Evolutionary conservation across 2,888 invertebrate genomes (phyloP), one percentile per base, ranked within the genome.

Genomic region (Schizaphis graminum): DNA sequence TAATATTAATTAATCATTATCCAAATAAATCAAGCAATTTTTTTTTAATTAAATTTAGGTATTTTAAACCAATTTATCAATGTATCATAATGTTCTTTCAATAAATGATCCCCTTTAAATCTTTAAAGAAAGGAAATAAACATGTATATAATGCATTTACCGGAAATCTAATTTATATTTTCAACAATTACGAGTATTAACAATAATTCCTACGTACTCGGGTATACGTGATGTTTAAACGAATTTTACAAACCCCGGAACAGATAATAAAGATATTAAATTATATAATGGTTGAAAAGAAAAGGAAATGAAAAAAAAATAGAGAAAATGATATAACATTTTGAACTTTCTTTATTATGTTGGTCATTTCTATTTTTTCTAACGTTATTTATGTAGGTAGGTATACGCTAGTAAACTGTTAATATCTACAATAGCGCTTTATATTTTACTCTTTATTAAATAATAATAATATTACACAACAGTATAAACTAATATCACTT

Each of bases 141-240:
- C 11, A 86, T 47, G 35, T 35, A 47, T 86, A 28, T 86, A 86
- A 86, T 86, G 44, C 28, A 44, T 77, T 67, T 24, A 86, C 7
- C 44, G 26, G 7, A 35, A 87, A 87, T 87, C 35, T 44, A 92
- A 92, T 92, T 61, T 87, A 92, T 61, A 26, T 49, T 86, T 92
- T 49, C 47, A 35, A 41, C 61, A 61, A 41, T 87, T 87, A 92
- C 49, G 24, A 16, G 21, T n/a, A 85, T 57, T 85, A 85, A 44
- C 28, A n/a, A 91, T 91, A 91, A 91, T 91, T 21, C 41, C 41
- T 84, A 56, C 77, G 77, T 41, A 77, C 35, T 44, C 56, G 26
- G 26, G 16, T n/a, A 85, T 56, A 44, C 61, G 92, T 87, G 61
- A 61, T 87, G 57, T 49, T 92, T 87, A 87, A 87, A 92, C 49